Percentiles rank a stretch among this genome's conserved stretches.
These are phyloP conservation scores for Pseudonaja textilis DNA, from an alignment of 2,113 vertebrate species.

Conservation along the genomic window DNA sequence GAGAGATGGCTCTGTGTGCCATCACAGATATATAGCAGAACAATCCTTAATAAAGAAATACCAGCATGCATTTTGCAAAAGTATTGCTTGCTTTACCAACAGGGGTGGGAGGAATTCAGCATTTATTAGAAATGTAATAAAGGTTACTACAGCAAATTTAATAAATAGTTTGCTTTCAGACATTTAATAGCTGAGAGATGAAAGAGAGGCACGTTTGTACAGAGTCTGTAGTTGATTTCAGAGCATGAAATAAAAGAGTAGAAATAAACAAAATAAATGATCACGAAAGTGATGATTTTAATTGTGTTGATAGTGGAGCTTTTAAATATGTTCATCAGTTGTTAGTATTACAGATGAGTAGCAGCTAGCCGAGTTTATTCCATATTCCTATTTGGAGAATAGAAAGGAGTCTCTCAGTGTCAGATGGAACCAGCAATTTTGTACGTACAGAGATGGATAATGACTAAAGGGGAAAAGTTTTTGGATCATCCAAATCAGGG, in stretches of 20 bases:
- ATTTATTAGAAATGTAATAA: background rate
- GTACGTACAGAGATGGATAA: background rate
- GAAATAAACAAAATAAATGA: background rate
- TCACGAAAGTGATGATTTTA: background rate
- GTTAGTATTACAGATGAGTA: background rate
- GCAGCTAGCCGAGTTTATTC: background rate
- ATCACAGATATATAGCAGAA: background rate
- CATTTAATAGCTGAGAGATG: background rate
- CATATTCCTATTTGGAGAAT: background rate
- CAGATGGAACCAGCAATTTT: background rate
- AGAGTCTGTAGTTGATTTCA: background rate
- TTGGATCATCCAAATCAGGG: background rate
- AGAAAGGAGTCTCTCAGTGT: background rate
- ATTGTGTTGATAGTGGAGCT: background rate
- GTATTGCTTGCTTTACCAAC: background rate
- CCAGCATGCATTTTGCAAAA: background rate
- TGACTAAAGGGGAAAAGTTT: background rate
- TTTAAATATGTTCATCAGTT: background rate
- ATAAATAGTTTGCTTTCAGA: background rate
- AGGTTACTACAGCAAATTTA: background rate
- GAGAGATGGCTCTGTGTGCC: no score
- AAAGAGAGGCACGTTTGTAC: background rate
- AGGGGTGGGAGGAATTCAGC: background rate
- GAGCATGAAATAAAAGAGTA: background rate
- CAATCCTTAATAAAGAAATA: background rate